Conservation (phyloP, 2,113 vertebrate species). For the Siphamia tubifer region DNA sequence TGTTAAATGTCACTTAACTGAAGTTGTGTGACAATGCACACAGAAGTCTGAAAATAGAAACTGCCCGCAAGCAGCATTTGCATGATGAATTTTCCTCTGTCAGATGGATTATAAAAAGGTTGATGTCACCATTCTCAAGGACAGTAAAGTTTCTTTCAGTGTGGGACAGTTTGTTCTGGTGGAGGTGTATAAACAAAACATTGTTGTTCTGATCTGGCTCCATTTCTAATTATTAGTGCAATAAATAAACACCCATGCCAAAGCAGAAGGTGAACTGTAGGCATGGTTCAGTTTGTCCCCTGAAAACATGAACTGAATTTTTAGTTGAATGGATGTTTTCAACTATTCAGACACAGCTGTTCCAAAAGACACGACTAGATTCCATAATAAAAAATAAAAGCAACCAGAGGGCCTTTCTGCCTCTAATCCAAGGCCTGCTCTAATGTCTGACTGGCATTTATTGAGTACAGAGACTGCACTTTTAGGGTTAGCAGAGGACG, state of each 20-base stretch:
- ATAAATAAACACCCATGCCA: background rate
- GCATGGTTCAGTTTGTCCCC: background rate
- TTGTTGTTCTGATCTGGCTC: background rate
- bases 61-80: background rate
- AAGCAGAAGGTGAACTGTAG: slow-evolving; percentile 8
- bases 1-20: slow-evolving; percentile 35
- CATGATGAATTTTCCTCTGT: slow-evolving; percentile 25
- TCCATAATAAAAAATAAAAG: slow-evolving; percentile 21
- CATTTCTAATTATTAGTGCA: background rate
- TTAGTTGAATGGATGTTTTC: slow-evolving; percentile 32
- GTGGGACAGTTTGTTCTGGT: background rate
- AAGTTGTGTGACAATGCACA: slow-evolving; percentile 7
- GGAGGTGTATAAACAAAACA: background rate
- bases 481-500: slow-evolving; percentile 3
- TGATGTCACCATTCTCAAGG: slow-evolving; percentile 14
- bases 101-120: slow-evolving; percentile 23
- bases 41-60: slow-evolving; percentile 23
- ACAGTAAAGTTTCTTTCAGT: slow-evolving; percentile 18
- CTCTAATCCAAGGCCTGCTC: background rate
- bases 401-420: background rate
- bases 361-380: slow-evolving; percentile 10
- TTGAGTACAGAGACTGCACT: background rate
- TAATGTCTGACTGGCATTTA: slow-evolving; percentile 1
- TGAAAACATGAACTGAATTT: slow-evolving; percentile 1
- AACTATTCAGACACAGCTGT: slow-evolving; percentile 27